Conservation (phyloP, 2,888 invertebrate species). For the Heliconius ethilla region DNA sequence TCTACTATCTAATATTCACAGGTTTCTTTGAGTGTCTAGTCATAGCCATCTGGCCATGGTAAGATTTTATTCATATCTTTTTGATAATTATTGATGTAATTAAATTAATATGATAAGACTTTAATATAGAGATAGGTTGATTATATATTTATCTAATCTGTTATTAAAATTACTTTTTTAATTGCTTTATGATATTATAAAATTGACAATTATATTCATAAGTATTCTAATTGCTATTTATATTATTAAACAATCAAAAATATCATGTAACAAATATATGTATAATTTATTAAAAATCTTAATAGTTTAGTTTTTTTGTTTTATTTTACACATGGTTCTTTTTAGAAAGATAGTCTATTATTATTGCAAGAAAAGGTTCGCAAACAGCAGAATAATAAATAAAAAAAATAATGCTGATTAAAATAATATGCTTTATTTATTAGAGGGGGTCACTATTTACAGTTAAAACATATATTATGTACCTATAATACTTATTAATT, state of each 20-base stretch:
- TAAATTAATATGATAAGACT: too few species aligned
- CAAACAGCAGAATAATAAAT: neutral
- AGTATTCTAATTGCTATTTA: too few species aligned
- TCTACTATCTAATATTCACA: constrained; percentile 17
- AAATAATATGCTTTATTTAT: neutral
- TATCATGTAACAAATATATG: neutral
- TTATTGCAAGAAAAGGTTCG: neutral
- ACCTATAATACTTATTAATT: constrained; percentile 57
- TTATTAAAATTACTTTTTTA: neutral
- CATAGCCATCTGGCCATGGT: neutral
- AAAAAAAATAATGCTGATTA: neutral
- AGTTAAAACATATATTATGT: constrained; percentile 48
- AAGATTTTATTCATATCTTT: neutral
- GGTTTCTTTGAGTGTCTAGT: neutral
- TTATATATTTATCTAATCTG: neutral
- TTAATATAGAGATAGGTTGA: neutral
- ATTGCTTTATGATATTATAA: neutral
- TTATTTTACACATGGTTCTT: neutral
- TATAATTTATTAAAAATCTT: neutral
- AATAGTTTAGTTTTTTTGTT: neutral
- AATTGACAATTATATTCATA: neutral
- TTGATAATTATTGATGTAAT: too few species aligned
- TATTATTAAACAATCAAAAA: too few species aligned
- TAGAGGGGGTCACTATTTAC: constrained; percentile 52
- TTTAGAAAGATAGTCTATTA: neutral